A percentile compares a stretch with the other conserved stretches of the same genome.
Evolutionary conservation across 2,797 vertebrate species (phyloP).

Genomic region (Enteromius trimaculatus): DNA sequence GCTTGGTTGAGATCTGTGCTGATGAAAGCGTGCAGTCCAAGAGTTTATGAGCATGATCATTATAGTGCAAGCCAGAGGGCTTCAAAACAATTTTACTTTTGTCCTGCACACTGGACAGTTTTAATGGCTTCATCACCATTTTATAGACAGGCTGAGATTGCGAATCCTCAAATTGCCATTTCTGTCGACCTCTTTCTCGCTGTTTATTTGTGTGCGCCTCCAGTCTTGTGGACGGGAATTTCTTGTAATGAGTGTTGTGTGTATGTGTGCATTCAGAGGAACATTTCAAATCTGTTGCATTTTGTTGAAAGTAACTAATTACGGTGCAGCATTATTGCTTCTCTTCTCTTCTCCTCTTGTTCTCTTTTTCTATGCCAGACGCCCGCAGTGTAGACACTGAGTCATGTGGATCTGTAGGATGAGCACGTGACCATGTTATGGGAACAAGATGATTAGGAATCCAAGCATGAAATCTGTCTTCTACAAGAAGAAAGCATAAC

Average conservation of each 20-base stretch:
- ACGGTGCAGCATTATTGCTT: not conserved
- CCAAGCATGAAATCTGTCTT: not conserved
- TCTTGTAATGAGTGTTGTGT: constrained; percentile 4
- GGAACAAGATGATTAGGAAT: not conserved
- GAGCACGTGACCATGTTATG: not conserved
- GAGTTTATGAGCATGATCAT: constrained; percentile 49
- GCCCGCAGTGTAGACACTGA: not conserved
- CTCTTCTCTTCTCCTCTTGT: constrained; percentile 2
- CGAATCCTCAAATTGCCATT: constrained; percentile 32
- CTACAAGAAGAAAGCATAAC: not conserved
- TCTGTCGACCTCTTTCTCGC: constrained; percentile 15
- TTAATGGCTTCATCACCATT: constrained; percentile 36
- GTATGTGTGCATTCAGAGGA: not conserved
- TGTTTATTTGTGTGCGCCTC: constrained; percentile 22
- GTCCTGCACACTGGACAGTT: constrained; percentile 32
- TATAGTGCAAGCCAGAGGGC: constrained; percentile 25
- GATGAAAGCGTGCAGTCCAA: constrained; percentile 10
- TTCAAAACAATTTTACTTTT: constrained; percentile 36
- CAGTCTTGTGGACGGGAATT: not conserved
- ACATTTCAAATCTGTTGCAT: not conserved
- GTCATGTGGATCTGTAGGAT: not conserved
- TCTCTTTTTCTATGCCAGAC: constrained; percentile 41
- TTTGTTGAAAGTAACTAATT: not conserved
- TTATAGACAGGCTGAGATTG: constrained; percentile 41
- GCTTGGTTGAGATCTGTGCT: constrained; percentile 8